Conservation (phyloP, 2,113 vertebrate species). For the Hyperopisus bebe region DNA sequence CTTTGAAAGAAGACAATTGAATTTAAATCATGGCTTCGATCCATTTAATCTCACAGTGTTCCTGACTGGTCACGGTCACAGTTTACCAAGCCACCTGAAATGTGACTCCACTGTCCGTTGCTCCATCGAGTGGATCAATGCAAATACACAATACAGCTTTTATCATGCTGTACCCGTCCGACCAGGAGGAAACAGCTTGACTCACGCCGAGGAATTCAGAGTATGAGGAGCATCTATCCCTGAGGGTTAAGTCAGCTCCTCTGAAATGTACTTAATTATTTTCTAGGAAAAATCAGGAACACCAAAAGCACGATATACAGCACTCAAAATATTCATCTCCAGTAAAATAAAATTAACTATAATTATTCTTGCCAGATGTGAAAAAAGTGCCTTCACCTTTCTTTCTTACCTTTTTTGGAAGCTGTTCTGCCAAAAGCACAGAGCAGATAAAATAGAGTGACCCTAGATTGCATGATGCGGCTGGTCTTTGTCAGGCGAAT, state of each 20-base stretch:
- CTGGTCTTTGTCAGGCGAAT: slow-evolving; percentile 47
- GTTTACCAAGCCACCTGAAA: neutral
- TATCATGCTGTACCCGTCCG: neutral
- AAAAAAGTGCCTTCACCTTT: neutral
- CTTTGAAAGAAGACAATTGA: neutral
- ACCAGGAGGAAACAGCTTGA: neutral
- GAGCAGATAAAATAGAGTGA: slow-evolving; percentile 62
- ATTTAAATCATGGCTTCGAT: neutral
- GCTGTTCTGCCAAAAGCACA: slow-evolving; percentile 51
- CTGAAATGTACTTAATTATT: neutral
- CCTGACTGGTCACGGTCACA: neutral
- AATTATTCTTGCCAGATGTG: neutral
- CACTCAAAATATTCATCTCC: neutral
- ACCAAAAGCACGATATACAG: neutral
- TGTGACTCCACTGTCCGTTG: neutral
- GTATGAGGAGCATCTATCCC: neutral
- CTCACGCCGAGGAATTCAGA: neutral
- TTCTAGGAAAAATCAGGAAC: neutral
- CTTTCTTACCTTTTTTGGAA: slow-evolving; percentile 71
- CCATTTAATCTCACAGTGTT: neutral
- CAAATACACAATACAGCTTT: neutral
- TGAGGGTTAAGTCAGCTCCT: neutral
- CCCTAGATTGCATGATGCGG: slow-evolving; percentile 47
- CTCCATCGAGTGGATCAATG: neutral
- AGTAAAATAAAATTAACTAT: neutral